Evolutionary conservation across 2,113 vertebrate species (phyloP).

Genomic region (Peromyscus leucopus): DNA sequence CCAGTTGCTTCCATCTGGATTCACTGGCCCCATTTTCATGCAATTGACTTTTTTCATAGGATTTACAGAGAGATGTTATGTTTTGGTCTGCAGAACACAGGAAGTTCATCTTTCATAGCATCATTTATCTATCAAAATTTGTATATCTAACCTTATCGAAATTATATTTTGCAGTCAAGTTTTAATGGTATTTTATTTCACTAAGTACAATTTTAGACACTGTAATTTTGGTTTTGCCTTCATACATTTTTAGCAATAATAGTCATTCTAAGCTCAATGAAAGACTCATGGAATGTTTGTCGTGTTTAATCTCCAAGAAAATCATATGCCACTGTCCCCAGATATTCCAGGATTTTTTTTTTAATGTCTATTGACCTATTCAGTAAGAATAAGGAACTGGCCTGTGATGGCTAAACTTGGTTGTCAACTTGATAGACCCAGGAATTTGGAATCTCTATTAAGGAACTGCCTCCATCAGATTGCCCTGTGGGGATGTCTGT

Average conservation of each 20-base stretch:
- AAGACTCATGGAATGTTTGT: neutral
- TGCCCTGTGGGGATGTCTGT: neutral
- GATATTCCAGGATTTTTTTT: neutral
- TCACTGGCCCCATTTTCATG: neutral
- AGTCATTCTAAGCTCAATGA: neutral
- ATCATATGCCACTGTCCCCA: neutral
- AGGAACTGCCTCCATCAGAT: neutral
- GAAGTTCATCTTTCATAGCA: neutral
- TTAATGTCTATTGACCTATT: neutral
- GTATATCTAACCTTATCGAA: neutral
- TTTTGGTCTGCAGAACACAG: neutral
- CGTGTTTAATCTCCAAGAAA: conserved; percentile 30
- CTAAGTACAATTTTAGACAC: neutral
- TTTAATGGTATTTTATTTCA: neutral
- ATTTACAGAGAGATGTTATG: conserved; percentile 39
- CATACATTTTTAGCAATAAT: neutral
- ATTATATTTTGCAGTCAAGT: neutral
- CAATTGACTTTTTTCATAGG: neutral
- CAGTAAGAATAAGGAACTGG: neutral
- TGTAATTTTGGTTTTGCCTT: neutral
- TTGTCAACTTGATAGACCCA: neutral
- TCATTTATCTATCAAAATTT: conserved; percentile 25
- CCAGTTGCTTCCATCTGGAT: neutral
- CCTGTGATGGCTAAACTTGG: neutral
- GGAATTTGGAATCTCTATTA: neutral